These are phyloP conservation scores for Meloidogyne hapla DNA, from an alignment of 1,140 invertebrate species.

Conservation along the genomic window DNA sequence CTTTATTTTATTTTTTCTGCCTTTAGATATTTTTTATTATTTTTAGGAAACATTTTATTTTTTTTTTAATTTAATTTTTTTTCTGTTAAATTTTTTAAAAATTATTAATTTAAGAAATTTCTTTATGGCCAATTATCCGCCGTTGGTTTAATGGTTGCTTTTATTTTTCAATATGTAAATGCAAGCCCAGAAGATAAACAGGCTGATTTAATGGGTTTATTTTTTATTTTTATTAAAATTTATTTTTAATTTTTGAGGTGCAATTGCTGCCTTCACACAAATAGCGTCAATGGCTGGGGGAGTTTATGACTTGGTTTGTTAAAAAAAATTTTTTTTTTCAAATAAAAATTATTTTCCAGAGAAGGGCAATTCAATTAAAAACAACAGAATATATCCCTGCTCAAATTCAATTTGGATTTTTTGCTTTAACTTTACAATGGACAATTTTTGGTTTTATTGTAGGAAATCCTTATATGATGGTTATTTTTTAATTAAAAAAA, in stretches of 20 bases:
- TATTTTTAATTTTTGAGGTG: neutral
- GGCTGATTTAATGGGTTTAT: conserved; percentile 53
- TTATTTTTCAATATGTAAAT: conserved; percentile 57
- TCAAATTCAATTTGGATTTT: conserved; percentile 58
- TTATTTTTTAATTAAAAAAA: conserved; percentile 26
- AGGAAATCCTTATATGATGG: conserved; percentile 57
- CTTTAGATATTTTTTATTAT: too few species aligned
- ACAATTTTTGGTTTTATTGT: conserved; percentile 51
- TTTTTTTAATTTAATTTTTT: too few species aligned
- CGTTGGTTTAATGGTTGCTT: conserved; percentile 33
- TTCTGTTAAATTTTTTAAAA: too few species aligned
- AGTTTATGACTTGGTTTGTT: conserved; percentile 59
- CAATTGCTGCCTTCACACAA: conserved; percentile 58
- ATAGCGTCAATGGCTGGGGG: conserved; percentile 57
- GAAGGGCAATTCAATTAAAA: conserved; percentile 50
- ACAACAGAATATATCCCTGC: conserved; percentile 62
- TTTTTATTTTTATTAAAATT: neutral
- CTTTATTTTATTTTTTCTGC: too few species aligned
- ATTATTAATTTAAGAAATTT: conserved; percentile 51
- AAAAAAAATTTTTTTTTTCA: neutral
- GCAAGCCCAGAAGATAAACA: conserved; percentile 32
- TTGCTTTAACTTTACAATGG: conserved; percentile 57
- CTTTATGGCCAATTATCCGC: conserved; percentile 49
- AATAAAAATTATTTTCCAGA: conserved; percentile 44
- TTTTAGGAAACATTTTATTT: too few species aligned